Conservation (phyloP, 2,797 vertebrate genomes). For the Aselliscus stoliczkanus region DNA sequence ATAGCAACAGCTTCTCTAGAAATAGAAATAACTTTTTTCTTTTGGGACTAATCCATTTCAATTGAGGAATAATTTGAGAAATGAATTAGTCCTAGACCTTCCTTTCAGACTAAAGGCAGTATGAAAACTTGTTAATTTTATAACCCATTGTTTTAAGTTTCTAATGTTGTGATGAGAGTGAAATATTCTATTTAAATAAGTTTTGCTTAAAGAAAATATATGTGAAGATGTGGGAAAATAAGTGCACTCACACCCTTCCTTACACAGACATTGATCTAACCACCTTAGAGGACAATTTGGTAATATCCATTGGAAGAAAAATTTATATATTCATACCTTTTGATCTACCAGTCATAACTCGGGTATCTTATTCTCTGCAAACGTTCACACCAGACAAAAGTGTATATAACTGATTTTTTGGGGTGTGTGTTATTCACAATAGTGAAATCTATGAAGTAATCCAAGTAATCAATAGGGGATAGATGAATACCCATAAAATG, state of each 20-base stretch:
- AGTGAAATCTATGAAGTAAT: constrained; percentile 51
- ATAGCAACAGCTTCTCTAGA: neutral
- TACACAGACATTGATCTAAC: neutral
- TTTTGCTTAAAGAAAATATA: constrained; percentile 25
- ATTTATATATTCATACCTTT: neutral
- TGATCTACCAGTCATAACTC: neutral
- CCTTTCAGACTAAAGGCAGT: neutral
- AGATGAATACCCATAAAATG: neutral
- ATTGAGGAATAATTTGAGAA: constrained; percentile 45
- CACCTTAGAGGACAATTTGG: neutral
- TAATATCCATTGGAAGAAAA: neutral
- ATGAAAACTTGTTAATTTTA: constrained; percentile 38
- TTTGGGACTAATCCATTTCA: constrained; percentile 24
- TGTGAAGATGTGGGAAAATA: neutral
- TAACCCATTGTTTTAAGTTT: constrained; percentile 28
- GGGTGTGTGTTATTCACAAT: neutral
- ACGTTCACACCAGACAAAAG: neutral
- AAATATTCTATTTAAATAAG: constrained; percentile 36
- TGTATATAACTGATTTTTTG: neutral
- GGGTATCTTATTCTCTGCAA: constrained; percentile 32
- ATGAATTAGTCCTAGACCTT: neutral
- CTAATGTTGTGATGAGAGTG: neutral
- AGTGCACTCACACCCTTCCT: neutral
- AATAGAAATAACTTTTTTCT: constrained; percentile 24
- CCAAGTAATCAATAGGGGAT: neutral